These are phyloP conservation scores for Nezara viridula DNA, from an alignment of 2,888 invertebrate species.

Conservation along the genomic window DNA sequence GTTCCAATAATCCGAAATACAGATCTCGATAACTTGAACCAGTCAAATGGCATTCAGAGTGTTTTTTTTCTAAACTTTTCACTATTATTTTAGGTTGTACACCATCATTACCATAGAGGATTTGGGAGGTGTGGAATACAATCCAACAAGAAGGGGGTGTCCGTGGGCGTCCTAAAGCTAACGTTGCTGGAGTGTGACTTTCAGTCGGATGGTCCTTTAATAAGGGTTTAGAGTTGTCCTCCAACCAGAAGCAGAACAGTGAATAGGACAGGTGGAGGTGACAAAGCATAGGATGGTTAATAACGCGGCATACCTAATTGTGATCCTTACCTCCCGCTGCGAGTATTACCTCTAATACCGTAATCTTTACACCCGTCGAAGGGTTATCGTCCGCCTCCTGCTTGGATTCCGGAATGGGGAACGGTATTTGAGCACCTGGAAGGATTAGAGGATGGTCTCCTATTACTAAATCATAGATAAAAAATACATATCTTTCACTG, in stretches of 20 bases:
- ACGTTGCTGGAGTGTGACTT: not conserved
- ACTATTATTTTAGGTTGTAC: no score
- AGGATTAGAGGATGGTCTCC: not conserved
- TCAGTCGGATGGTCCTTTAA: not conserved
- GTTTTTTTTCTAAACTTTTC: no score
- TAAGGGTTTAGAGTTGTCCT: not conserved
- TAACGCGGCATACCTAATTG: not conserved
- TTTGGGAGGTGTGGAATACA: no score
- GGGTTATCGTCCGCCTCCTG: not conserved
- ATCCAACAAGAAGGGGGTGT: no score
- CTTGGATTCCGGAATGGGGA: not conserved
- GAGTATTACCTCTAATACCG: slow-evolving; percentile 31
- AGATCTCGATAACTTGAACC: no score
- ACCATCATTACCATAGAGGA: no score
- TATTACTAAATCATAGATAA: no score
- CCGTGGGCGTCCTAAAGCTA: no score
- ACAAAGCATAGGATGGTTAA: not conserved
- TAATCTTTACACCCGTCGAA: not conserved
- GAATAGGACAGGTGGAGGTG: slow-evolving; percentile 9
- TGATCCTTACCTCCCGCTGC: slow-evolving; percentile 40
- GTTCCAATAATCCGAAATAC: no score
- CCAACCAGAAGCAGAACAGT: not conserved
- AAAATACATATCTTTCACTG: no score
- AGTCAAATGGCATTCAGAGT: no score
- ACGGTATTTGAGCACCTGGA: not conserved